Base-by-base conservation (phyloP, 2,113 vertebrate genomes). In the Alligator mississippiensis region DNA sequence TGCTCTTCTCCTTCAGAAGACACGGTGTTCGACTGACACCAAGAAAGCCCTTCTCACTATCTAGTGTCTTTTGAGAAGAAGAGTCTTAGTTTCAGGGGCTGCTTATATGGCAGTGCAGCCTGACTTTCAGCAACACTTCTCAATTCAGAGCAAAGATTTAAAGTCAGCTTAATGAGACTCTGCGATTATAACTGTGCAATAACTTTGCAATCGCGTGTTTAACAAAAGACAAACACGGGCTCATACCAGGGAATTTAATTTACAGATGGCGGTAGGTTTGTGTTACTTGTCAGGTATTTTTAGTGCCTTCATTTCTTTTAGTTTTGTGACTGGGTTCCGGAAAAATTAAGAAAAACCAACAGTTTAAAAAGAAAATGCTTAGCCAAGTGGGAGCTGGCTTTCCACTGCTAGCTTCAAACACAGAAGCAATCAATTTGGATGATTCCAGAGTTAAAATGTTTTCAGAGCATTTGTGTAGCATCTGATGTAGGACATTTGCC, bases 401-500 rank as follows among this genome's bases (percentile, higher is more conserved):
- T 47, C 34, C 13, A 24, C 21, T 21, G 70, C 21, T 13, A 38
- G 34, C 5, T 8, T 34, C 11, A 24, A 72, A 38, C 11, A 38
- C 70, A 47, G 11, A 72, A 5, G 6, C 70, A 22, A 72, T 11
- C 68, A 19, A 21, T 12, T 3, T 72, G 19, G 47, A 3, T 1
- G 2, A 3, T 14, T 70, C 82, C 93, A 54, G 30, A 64, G 58
- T 19, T 63, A 63, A 47, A 64, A 55, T 60, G 66, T 63, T 77
- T 77, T 38, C 16, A 66, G 3, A 38, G 77, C 62, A 11, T 61
- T 3, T 59, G n/a, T 1, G 6, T 9, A 76, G 55, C 78, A 55
- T 59, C 72, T 77, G 82, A 68, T 1, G 24, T 0, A 1, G 66
- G 38, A 12, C 19, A 22, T 17, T 12, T 12, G 18, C 19, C 2